Evolutionary conservation across 1,140 invertebrate species (phyloP).

Genomic region (Cyclargus thomasi): DNA sequence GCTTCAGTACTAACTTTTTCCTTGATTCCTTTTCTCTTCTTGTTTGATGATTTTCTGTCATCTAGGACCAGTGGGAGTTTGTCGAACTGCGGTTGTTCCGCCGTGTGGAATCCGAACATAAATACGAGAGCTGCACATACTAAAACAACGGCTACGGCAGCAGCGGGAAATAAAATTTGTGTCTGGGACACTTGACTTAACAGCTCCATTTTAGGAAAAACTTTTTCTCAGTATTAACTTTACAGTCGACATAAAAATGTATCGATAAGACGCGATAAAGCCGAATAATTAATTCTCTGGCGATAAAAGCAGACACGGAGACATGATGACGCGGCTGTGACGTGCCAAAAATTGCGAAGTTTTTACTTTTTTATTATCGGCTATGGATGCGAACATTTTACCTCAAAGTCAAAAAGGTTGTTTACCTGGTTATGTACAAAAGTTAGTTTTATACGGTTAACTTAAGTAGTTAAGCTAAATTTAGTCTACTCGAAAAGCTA

Average conservation of each 20-base stretch:
- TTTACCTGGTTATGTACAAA: no score
- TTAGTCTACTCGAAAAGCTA: no score
- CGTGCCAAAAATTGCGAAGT: slow-evolving; percentile 72
- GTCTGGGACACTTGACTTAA: slow-evolving; percentile 74
- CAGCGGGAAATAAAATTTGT: slow-evolving; percentile 77
- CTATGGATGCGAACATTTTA: background rate
- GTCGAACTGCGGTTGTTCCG: slow-evolving; percentile 83
- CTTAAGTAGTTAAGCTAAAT: no score
- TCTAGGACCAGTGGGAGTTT: slow-evolving; percentile 77
- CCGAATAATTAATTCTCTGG: slow-evolving; percentile 66
- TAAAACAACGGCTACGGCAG: slow-evolving; percentile 80
- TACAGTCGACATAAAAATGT: slow-evolving; percentile 64
- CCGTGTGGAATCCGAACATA: slow-evolving; percentile 83
- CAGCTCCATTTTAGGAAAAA: slow-evolving; percentile 73
- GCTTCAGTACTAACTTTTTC: slow-evolving; percentile 79
- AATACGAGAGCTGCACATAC: slow-evolving; percentile 81
- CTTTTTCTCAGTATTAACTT: slow-evolving; percentile 50
- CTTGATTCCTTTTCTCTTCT: slow-evolving; percentile 80
- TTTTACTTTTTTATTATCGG: background rate
- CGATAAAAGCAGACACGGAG: slow-evolving; percentile 73
- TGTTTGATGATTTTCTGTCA: slow-evolving; percentile 79
- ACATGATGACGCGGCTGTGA: slow-evolving; percentile 79
- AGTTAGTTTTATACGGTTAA: no score
- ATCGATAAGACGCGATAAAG: slow-evolving; percentile 66
- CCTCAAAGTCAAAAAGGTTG: background rate